Evolutionary conservation across 2,888 invertebrate species (phyloP).

Genomic region (Scrobipalpa atriplicella): DNA sequence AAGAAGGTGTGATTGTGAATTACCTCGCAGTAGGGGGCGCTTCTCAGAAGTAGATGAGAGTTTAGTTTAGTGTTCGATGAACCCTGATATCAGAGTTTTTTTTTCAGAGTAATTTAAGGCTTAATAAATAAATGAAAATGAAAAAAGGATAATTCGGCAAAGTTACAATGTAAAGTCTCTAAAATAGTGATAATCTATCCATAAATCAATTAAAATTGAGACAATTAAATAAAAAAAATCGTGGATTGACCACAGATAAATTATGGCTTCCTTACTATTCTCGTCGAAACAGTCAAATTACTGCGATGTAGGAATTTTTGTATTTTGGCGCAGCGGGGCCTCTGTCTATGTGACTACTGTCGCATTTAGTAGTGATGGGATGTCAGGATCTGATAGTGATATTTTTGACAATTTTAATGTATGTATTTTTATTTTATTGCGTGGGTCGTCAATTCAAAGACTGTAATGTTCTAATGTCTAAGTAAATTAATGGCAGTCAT

Average conservation of each 20-base stretch:
- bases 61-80: not conserved
- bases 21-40: conserved; percentile 69
- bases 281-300: conserved; percentile 21
- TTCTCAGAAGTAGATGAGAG: not conserved
- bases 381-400: not conserved
- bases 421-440: too few relatives aligned
- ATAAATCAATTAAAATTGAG: too few relatives aligned
- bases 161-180: too few relatives aligned
- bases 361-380: conserved; percentile 6
- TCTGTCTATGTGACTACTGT: conserved; percentile 32
- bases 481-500: too few relatives aligned
- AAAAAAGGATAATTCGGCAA: too few relatives aligned
- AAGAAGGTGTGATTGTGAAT: conserved; percentile 77
- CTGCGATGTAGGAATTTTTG: conserved; percentile 35
- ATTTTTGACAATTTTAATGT: not conserved
- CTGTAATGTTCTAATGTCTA: too few relatives aligned
- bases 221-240: too few relatives aligned
- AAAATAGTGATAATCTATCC: too few relatives aligned
- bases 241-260: conserved; percentile 20
- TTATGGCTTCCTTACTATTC: conserved; percentile 26
- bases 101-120: too few relatives aligned
- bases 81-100: too few relatives aligned
- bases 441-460: too few relatives aligned
- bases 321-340: conserved; percentile 41
- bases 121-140: too few relatives aligned